Evolutionary conservation across 2,888 invertebrate species (phyloP), one percentile per base, ranked within the genome.

Genomic region (Lydus trimaculatus): DNA sequence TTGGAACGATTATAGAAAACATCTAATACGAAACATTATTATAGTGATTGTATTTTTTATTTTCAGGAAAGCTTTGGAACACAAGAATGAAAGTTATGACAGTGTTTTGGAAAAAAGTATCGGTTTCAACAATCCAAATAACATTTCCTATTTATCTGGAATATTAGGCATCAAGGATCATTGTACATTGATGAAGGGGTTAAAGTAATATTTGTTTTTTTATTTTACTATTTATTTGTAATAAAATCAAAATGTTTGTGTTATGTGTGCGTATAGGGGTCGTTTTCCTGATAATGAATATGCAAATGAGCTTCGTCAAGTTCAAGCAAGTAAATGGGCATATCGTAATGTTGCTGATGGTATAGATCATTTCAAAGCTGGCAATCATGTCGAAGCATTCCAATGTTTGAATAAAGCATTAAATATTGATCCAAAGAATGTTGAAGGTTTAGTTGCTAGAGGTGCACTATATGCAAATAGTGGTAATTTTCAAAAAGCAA

Each of bases 391-490:
- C 0, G 98, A 98, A 87, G 98, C 98, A 43, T 95, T 97, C 86
- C 96, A 96, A 83, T 96, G 96, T 82, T 88, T 97, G 58, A 97
- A 97, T 85, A 96, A 95, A 85, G 98, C 98, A 4, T 86, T 98
- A 62, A 94, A 91, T 83, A 97, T 97, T 78, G 97, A 97, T 86
- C 93, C 95, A 0, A 90, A 93, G 78, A 97, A 97, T 86, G 95
- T 96, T 1, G 97, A 97, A 86, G 97, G 96, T 31, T 87, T 96
- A 66, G 96, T 97, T 1, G 97, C 97, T 0, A 90, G 96, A 80
- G 97, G 96, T 73, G 96, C 96, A 31, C 86, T 97, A 78, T 96
- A 95, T 83, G 98, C 98, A 13, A 98, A 98, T 84, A 95, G 94
- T 82, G 96, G 96, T 73, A 96, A 94, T 79, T 97, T 96, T 85